Conservation (phyloP, 2,888 invertebrate genomes). For the Hydroisotoma schaefferi region DNA sequence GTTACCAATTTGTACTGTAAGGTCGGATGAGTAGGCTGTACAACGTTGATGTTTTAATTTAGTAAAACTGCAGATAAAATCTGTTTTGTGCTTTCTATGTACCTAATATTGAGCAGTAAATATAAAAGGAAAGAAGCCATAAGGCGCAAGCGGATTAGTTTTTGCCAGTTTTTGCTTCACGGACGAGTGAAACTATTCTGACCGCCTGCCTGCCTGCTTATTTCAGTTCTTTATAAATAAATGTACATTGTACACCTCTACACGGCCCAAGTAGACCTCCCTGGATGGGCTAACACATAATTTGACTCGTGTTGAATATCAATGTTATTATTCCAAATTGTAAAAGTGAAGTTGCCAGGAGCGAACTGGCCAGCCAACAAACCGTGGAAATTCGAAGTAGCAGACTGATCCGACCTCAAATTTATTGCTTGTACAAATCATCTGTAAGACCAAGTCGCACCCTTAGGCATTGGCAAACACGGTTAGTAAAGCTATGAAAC, state of each 20-base stretch:
- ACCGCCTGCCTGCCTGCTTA: slow-evolving; percentile 14
- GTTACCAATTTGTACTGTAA: no score
- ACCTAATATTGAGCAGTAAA: background rate
- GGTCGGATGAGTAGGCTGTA: no score
- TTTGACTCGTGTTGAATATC: background rate
- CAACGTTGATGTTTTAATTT: no score
- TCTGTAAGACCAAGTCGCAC: no score
- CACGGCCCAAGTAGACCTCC: slow-evolving; percentile 4
- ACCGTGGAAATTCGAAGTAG: no score
- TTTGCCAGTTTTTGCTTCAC: background rate
- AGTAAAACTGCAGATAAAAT: no score
- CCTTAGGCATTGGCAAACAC: no score
- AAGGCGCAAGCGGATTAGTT: slow-evolving; percentile 7
- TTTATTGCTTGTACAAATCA: slow-evolving; percentile 3
- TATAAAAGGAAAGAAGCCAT: background rate
- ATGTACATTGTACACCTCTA: no score
- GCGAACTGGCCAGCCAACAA: no score
- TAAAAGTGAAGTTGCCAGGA: background rate
- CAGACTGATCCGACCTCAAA: slow-evolving; percentile 1
- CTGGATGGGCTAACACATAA: background rate
- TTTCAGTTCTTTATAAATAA: no score
- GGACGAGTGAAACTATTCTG: slow-evolving; percentile 6
- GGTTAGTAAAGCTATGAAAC: no score
- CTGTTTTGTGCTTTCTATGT: no score
- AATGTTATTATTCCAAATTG: slow-evolving; percentile 1